These are phyloP conservation scores for Petrolisthes cinctipes DNA, from an alignment of 2,888 invertebrate genomes.

Conservation along the genomic window DNA sequence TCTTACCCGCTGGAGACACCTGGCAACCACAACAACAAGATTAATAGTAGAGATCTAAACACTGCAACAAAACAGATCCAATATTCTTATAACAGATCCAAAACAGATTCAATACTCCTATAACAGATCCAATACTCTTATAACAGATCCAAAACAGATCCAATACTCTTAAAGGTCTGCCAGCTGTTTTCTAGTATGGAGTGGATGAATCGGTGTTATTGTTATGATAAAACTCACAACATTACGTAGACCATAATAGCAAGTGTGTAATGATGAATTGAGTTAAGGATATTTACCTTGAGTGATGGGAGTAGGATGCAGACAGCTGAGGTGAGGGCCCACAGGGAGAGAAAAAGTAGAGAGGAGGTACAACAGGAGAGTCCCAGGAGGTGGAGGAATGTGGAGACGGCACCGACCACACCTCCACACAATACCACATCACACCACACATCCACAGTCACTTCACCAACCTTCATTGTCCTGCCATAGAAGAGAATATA, in stretches of 20 bases:
- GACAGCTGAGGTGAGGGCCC: not conserved
- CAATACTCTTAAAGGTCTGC: not conserved
- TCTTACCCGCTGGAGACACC: constrained; percentile 25
- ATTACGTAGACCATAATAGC: not conserved
- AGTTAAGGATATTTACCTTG: not conserved
- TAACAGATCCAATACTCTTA: not conserved
- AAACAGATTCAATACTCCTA: not conserved
- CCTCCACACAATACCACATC: constrained; percentile 12
- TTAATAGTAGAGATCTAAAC: not conserved
- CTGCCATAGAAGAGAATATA: too few relatives aligned
- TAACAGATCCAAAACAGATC: not conserved
- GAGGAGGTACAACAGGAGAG: not conserved
- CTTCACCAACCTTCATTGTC: too few relatives aligned
- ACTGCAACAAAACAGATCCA: too few relatives aligned
- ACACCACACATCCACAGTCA: not conserved
- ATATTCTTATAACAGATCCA: not conserved
- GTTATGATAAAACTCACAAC: not conserved
- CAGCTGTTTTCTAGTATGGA: not conserved
- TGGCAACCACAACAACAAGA: not conserved
- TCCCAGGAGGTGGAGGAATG: not conserved
- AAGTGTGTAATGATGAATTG: not conserved
- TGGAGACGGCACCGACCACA: not conserved
- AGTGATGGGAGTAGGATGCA: not conserved
- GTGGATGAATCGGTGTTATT: not conserved
- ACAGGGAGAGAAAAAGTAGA: constrained; percentile 1